A percentile compares a stretch with the other conserved stretches of the same genome.
Evolutionary conservation across 2,888 invertebrate species (phyloP).

Genomic region (Saturnia pavonia): DNA sequence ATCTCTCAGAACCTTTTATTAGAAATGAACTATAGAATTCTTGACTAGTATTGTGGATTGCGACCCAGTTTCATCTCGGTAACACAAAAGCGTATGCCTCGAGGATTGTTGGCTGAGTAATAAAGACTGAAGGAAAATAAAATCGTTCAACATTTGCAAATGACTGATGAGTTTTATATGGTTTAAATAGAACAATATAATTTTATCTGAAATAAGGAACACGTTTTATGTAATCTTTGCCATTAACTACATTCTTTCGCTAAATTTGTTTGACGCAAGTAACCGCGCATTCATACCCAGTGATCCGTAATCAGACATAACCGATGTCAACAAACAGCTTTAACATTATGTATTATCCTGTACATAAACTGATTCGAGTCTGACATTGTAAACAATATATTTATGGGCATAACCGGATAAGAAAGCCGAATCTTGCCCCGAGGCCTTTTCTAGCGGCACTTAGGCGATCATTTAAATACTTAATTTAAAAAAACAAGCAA

Average conservation of each 20-base stretch:
- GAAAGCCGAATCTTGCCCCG: no score
- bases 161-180: slow-evolving; percentile 4
- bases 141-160: neutral
- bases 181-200: neutral
- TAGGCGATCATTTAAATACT: no score
- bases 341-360: no score
- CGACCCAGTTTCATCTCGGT: neutral
- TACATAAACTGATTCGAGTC: no score
- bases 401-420: no score
- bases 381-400: no score
- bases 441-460: no score
- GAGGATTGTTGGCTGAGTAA: neutral
- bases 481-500: no score
- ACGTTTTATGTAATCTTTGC: neutral
- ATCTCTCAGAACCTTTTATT: neutral
- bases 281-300: no score
- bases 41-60: neutral
- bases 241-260: neutral
- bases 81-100: neutral
- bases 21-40: neutral
- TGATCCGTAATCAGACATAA: no score
- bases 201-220: neutral
- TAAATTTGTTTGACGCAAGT: no score
- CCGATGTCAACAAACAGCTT: no score
- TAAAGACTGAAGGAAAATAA: neutral